phyloP scores from a whole-genome alignment of 2,113 vertebrate genomes.

The Hydrolagus affinis region DNA sequence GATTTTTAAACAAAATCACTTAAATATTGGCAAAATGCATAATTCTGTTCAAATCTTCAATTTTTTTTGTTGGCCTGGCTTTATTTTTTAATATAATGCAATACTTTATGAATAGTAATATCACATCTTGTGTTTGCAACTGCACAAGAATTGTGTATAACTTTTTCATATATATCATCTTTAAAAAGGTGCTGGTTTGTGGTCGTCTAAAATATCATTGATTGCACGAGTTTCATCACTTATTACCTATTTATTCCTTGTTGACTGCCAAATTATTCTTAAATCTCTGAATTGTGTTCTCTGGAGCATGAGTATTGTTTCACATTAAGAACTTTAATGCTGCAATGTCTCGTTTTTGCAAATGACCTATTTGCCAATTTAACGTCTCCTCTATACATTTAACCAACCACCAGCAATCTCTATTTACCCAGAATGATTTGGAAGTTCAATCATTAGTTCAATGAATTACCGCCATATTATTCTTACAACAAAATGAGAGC shows the following conservation, averaged over 20 bases:
- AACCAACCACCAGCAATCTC: neutral
- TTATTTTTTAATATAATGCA: too few relatives aligned
- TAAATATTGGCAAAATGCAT: too few relatives aligned
- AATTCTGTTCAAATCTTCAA: too few relatives aligned
- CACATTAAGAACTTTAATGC: neutral
- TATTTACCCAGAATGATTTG: neutral
- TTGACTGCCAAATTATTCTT: neutral
- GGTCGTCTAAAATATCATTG: neutral
- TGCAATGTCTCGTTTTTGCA: neutral
- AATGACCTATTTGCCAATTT: neutral
- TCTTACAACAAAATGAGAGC: neutral
- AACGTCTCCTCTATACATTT: neutral
- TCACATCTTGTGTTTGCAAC: too few relatives aligned
- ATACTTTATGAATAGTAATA: too few relatives aligned
- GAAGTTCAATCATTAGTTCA: constrained; percentile 4
- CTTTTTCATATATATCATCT: too few relatives aligned
- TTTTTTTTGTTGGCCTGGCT: too few relatives aligned
- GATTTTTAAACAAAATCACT: too few relatives aligned
- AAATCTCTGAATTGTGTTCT: neutral
- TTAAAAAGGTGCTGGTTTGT: too few relatives aligned
- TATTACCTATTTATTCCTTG: neutral
- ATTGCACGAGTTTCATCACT: neutral
- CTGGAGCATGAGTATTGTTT: neutral
- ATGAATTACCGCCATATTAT: constrained; percentile 20
- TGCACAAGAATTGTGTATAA: too few relatives aligned